phyloP scores from a whole-genome alignment of 2,113 vertebrate genomes.

The Desmodus rotundus region DNA sequence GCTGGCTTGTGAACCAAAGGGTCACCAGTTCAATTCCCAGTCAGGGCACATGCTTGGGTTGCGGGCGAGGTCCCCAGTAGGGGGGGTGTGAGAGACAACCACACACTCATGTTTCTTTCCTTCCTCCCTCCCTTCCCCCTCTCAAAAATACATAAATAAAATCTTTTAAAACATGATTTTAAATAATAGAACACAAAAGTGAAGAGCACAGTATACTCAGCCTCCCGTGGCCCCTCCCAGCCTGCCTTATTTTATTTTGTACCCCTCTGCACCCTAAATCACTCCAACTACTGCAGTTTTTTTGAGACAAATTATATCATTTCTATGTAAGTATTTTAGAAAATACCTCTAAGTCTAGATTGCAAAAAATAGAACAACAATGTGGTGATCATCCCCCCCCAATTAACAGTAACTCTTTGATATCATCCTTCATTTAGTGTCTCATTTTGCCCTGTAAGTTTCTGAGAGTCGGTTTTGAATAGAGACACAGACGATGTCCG shows the following conservation, averaged over 20 bases:
- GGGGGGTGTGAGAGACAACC: too few relatives aligned
- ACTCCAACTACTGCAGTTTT: neutral
- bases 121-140: too few relatives aligned
- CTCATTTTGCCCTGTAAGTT: neutral
- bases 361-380: neutral
- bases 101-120: too few relatives aligned
- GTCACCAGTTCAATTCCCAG: too few relatives aligned
- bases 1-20: too few relatives aligned
- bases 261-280: neutral
- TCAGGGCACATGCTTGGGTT: too few relatives aligned
- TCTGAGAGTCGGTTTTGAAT: neutral
- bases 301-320: neutral
- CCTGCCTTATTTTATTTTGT: neutral
- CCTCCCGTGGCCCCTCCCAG: neutral
- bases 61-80: too few relatives aligned
- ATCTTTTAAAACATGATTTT: neutral
- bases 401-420: neutral
- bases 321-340: neutral
- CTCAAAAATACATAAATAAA: too few relatives aligned
- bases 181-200: neutral
- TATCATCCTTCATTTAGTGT: neutral
- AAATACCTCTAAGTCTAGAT: neutral
- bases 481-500: neutral
- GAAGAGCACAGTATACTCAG: neutral
- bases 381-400: neutral